Evolutionary conservation across 2,113 vertebrate genomes (phyloP), one percentile per base, ranked within the genome.

Genomic region (Micronisus gabar): DNA sequence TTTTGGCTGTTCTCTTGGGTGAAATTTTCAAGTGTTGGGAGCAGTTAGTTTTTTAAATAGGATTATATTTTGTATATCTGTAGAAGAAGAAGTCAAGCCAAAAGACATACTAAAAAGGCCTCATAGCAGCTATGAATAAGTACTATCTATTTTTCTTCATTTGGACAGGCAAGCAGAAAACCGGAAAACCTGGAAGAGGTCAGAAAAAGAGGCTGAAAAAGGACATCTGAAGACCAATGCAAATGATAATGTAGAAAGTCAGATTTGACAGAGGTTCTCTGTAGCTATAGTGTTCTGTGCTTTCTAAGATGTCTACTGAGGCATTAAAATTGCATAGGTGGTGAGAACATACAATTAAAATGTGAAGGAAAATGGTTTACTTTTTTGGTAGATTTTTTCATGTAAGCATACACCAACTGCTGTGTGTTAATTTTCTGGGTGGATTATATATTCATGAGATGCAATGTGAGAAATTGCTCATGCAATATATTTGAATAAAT

Each of bases 381-480:
- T 43, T 56, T 65, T 81, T 61, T 27, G 27, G 21, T 83, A 61
- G 63, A 53, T 52, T 48, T 84, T 88, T 94, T 85, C 43, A 68
- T 26, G 9, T 21, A 56, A 72, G 52, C 19, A 4, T 55, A 47
- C 18, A 45, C 34, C 66, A 81, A 55, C 43, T 91, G 65, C 47
- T 91, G 65, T 87, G 45, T 91, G 53, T 83, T 91, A 85, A 88
- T 92, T 91, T 91, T 93, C 71, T 72, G 32, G 15, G 22, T 72
- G 20, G 34, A 43, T 97, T 87, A 87, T 85, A 48, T 68, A 85
- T 91, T 95, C 48, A 91, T 93, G 87, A 92, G 71, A 85, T 96
- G 70, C 72, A 66, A 76, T 61, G 58, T 61, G 43, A 94, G 50
- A 68, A 90, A 50, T 66, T 93, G 45, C 71, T 93, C 26, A 48